Evolutionary conservation across 2,113 vertebrate genomes (phyloP).

Genomic region (Diadophis punctatus): DNA sequence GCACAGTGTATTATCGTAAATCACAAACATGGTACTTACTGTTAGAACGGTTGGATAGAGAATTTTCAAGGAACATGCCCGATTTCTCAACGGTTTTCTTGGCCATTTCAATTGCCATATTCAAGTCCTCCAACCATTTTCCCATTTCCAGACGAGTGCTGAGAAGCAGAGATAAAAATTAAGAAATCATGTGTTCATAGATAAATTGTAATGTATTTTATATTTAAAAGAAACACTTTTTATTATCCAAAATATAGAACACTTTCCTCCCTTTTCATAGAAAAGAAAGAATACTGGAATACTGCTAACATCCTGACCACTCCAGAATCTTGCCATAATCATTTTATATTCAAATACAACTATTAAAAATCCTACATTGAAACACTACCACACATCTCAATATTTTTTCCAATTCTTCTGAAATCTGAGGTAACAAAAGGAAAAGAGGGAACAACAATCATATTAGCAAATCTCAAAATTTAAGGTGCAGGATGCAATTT

Average conservation of each 20-base stretch:
- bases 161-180: slow-evolving; percentile 5
- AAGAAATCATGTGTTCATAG: background rate
- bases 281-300: background rate
- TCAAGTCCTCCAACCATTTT: slow-evolving; percentile 92
- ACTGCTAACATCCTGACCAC: background rate
- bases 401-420: background rate
- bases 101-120: slow-evolving; percentile 82
- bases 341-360: background rate
- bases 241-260: background rate
- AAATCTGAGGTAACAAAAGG: background rate
- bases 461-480: background rate
- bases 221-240: background rate
- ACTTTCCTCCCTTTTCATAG: background rate
- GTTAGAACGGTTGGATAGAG: slow-evolving; percentile 65
- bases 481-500: background rate
- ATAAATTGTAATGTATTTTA: background rate
- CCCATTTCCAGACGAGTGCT: slow-evolving; percentile 91
- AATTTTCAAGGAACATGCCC: slow-evolving; percentile 67
- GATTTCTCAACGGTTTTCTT: slow-evolving; percentile 78
- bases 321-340: background rate
- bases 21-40: slow-evolving; percentile 69
- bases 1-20: background rate
- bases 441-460: background rate
- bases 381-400: background rate
- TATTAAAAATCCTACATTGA: background rate